Evolutionary conservation across 2,888 invertebrate genomes (phyloP), one percentile per base, ranked within the genome.

Genomic region (Pegoplata infirma): DNA sequence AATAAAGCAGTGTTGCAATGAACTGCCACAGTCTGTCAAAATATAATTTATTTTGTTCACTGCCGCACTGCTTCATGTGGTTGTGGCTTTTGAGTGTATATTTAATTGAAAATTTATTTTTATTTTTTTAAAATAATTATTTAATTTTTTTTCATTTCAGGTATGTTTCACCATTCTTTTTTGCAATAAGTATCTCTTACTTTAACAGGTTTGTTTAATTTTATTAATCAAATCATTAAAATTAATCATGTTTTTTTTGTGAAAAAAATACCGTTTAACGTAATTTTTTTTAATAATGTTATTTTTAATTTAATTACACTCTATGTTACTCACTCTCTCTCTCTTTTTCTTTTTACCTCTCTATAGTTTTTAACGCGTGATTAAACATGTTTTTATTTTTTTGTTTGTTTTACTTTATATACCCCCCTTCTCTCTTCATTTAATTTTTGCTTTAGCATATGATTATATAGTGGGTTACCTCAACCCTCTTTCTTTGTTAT

Each of bases 401-500:
- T 40, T n/a, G n/a, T 40, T 40, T 40, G 36, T 40, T n/a, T n/a
- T 40, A 40, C 36, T 40, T n/a, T 1, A 28, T 32, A 32, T 12
- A 10, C 10, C 10, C 10, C 12, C 32, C 32, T 55, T 28, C 14
- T 53, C 25, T n/a, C 53, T 12, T 7, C 17, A n/a, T n/a, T n/a
- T n/a, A n/a, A n/a, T n/a, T 55, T 28, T 53, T 16, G 16, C 3
- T 3, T 19, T 47, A 2, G n/a, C n/a, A n/a, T n/a, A n/a, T n/a
- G n/a, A 17, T 47, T 14, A 5, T n/a, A n/a, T 5, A 16, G 55
- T 16, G 7, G 40, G 23, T 21, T 44, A 56, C 5, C 21, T 19
- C 58, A 40, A 58, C 40, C 19, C 40, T 44, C 6, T 28, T 19
- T 58, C 21, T 47, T 66, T 36, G 21, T 56, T 55, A 36, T 69